These are phyloP conservation scores for Agrilus cyanescens DNA, from an alignment of 2,888 invertebrate species.

Conservation along the genomic window DNA sequence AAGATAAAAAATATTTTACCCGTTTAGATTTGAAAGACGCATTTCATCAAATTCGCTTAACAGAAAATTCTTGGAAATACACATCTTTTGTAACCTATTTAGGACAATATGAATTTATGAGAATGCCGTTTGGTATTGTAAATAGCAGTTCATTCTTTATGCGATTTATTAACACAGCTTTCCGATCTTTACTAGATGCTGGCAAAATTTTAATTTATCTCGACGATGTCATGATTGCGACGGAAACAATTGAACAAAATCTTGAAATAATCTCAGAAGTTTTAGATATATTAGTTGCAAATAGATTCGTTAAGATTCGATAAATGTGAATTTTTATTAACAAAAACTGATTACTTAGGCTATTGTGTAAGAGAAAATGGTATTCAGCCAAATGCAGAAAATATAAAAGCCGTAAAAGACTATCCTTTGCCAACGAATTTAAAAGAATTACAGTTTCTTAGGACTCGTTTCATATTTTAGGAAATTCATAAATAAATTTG, in stretches of 20 bases:
- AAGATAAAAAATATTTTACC: too few relatives aligned
- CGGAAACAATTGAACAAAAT: slow-evolving; percentile 1
- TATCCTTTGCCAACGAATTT: slow-evolving; percentile 1
- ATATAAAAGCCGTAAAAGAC: not conserved
- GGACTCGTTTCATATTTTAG: slow-evolving; percentile 1
- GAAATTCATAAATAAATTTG: slow-evolving; percentile 1
- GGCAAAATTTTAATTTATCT: too few relatives aligned
- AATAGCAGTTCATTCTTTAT: too few relatives aligned
- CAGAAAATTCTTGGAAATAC: too few relatives aligned
- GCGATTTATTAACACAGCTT: too few relatives aligned
- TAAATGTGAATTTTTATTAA: slow-evolving; percentile 14
- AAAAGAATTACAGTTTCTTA: slow-evolving; percentile 1
- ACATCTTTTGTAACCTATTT: too few relatives aligned
- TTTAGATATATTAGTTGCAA: not conserved
- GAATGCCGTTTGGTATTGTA: too few relatives aligned
- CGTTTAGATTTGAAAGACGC: too few relatives aligned
- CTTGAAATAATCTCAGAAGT: not conserved
- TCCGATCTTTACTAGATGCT: too few relatives aligned
- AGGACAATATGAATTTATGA: too few relatives aligned
- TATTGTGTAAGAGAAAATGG: not conserved
- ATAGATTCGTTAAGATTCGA: slow-evolving; percentile 5
- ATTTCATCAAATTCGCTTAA: too few relatives aligned
- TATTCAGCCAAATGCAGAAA: not conserved
- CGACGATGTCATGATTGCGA: too few relatives aligned
- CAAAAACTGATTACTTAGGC: slow-evolving; percentile 8